phyloP scores from a whole-genome alignment of 2,888 invertebrate species.

The Spilosoma lubricipeda region DNA sequence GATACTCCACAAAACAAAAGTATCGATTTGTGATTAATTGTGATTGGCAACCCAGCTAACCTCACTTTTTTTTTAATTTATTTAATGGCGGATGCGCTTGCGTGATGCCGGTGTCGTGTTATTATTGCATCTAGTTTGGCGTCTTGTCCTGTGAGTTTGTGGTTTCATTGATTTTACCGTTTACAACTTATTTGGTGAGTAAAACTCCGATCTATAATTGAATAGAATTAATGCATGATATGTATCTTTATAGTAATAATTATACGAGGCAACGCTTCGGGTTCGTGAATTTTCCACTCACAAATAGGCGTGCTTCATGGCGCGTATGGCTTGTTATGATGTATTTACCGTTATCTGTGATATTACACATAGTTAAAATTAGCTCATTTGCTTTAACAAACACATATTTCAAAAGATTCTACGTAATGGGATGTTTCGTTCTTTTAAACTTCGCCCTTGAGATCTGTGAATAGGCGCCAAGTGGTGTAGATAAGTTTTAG shows the following conservation, averaged over 20 bases:
- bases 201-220: constrained; percentile 28
- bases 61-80: constrained; percentile 62
- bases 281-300: constrained; percentile 77
- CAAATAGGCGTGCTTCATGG: constrained; percentile 77
- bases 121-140: constrained; percentile 79
- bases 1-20: neutral
- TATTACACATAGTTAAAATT: constrained; percentile 48
- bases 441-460: constrained; percentile 72
- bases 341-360: constrained; percentile 67
- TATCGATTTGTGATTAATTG: constrained; percentile 31
- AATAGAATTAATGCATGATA: constrained; percentile 15
- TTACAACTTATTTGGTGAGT: constrained; percentile 65
- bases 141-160: constrained; percentile 72
- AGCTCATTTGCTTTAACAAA: constrained; percentile 37
- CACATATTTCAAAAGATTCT: constrained; percentile 41
- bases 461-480: constrained; percentile 73
- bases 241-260: constrained; percentile 34
- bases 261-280: constrained; percentile 52
- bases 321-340: constrained; percentile 68
- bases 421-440: constrained; percentile 62
- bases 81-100: constrained; percentile 84
- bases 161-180: constrained; percentile 64
- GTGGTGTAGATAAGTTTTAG: constrained; percentile 57
- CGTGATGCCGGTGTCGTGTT: constrained; percentile 85
- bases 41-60: constrained; percentile 63